Evolutionary conservation across 2,888 invertebrate genomes (phyloP).

Genomic region (Drosophila cognata): DNA sequence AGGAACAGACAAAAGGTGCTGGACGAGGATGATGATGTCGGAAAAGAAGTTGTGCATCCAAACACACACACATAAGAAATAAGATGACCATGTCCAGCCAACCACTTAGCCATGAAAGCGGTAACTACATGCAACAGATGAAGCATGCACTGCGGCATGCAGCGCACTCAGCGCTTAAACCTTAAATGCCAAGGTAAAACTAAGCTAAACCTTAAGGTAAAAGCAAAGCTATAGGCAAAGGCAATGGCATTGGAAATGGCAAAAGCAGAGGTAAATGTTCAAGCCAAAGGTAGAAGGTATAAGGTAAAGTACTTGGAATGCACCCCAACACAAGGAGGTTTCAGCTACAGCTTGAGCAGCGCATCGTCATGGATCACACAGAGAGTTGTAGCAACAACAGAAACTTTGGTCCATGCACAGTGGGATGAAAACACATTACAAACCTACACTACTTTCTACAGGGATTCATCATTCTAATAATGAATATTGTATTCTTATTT

Average conservation of each 20-base stretch:
- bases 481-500: background rate
- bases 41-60: slow-evolving; percentile 52
- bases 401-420: slow-evolving; percentile 40
- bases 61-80: slow-evolving; percentile 48
- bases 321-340: slow-evolving; percentile 52
- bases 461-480: background rate
- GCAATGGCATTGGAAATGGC: slow-evolving; percentile 36
- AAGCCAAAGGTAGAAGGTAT: slow-evolving; percentile 35
- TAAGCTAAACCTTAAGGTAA: slow-evolving; percentile 57
- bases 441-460: background rate
- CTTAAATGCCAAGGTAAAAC: slow-evolving; percentile 63
- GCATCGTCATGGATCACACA: slow-evolving; percentile 76
- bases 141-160: slow-evolving; percentile 79
- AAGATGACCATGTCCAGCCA: slow-evolving; percentile 78
- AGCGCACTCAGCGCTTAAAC: slow-evolving; percentile 60
- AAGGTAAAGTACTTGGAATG: slow-evolving; percentile 74
- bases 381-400: slow-evolving; percentile 42
- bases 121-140: slow-evolving; percentile 81
- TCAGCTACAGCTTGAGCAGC: slow-evolving; percentile 45
- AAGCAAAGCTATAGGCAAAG: slow-evolving; percentile 34
- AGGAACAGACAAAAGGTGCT: slow-evolving; percentile 57
- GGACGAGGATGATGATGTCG: slow-evolving; percentile 23
- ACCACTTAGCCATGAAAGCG: slow-evolving; percentile 81
- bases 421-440: background rate
- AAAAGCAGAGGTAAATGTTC: slow-evolving; percentile 36